phyloP scores from a whole-genome alignment of 2,888 invertebrate species.

The Tipula confusa region DNA sequence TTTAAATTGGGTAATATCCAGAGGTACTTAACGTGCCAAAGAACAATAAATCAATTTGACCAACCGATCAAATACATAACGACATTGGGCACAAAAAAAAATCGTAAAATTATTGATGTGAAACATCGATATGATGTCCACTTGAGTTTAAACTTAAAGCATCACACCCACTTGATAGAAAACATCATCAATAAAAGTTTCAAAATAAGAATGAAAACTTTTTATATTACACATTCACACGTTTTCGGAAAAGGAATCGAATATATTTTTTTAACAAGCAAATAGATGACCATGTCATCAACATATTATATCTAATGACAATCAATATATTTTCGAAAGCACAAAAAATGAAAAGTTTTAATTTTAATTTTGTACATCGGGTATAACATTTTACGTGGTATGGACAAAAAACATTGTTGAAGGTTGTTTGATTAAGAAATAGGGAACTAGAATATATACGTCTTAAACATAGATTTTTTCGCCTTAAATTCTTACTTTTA shows the following conservation, averaged over 20 bases:
- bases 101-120: background rate
- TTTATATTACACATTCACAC: background rate
- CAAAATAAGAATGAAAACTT: background rate
- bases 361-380: too few species aligned
- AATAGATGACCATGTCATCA: background rate
- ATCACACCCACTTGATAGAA: background rate
- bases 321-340: background rate
- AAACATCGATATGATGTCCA: background rate
- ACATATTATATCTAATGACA: background rate
- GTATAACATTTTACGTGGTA: too few species aligned
- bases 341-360: background rate
- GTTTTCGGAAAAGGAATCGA: background rate
- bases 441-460: too few species aligned
- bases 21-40: too few species aligned
- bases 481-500: too few species aligned
- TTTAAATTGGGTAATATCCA: too few species aligned
- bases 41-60: background rate
- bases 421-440: too few species aligned
- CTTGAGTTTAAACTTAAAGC: background rate
- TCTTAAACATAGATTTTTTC: too few species aligned
- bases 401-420: too few species aligned
- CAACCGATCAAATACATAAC: background rate
- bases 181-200: conserved; percentile 14
- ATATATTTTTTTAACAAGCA: background rate
- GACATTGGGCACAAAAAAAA: background rate